Base-by-base conservation (phyloP, 2,888 invertebrate genomes). In the Corythucha ciliata region DNA sequence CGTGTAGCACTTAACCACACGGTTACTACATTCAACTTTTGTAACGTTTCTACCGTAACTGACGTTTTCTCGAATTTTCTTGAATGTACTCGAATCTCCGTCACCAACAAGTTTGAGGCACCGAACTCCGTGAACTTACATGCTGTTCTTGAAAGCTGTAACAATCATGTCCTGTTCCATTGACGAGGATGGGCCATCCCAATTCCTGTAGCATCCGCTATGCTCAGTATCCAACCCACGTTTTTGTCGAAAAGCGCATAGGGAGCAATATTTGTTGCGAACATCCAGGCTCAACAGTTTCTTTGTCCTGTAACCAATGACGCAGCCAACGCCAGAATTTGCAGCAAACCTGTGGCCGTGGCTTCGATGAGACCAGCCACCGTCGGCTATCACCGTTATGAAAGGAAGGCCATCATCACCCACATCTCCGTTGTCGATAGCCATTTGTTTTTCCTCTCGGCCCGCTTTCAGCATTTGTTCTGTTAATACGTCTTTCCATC, bases 81-180 rank as follows among this genome's bases (percentile, higher is more conserved):
- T n/a, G n/a, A n/a, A n/a, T n/a, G n/a, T n/a, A n/a, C n/a, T n/a
- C n/a, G n/a, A n/a, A n/a, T n/a, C n/a, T n/a, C n/a, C n/a, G n/a
- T n/a, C n/a, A n/a, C n/a, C n/a, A n/a, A n/a, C n/a, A n/a, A n/a
- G n/a, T 7, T 1, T 14, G 2, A 16, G 3, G 21, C 33, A 45
- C n/a, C 33, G 22, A 8, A 45, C 3, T 1, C 45, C 45, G 33
- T 45, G 45, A 4, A 45, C 1, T 12, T 45, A 3, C 14, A 21
- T 10, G 1, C 3, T 4, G 1, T 2, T 3, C 4, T 18, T 6
- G 33, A 45, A 45, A 1, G 45, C 45, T 5, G 32, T 2, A 32
- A 45, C 45, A 8, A 45, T 4, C 45, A 45, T 45, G 33, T 45
- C 45, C 1, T 20, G 2, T 33, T 45, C 45, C 45, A 45, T 45